Base-by-base conservation (phyloP, 2,888 invertebrate species). In the Omphaloscelis lunosa region DNA sequence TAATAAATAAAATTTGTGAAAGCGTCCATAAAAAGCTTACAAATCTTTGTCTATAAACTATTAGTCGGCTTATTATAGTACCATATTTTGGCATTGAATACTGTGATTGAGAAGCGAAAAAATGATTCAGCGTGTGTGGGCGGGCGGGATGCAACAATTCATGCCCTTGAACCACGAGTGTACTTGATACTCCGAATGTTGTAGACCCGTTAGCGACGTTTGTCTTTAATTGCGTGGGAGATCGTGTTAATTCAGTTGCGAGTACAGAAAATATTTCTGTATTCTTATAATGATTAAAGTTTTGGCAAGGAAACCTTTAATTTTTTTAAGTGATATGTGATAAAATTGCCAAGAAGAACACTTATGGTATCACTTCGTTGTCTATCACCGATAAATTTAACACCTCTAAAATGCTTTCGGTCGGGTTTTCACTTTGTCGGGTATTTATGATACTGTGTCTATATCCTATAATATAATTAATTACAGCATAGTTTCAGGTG, bases 81-180 rank as follows among this genome's bases (percentile, higher is more conserved):
- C 88, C 82, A 89, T 89, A 89, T 91, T 94, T 93, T 94, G 94
- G 92, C 93, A 93, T 89, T 89, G 89, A 89, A 82, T 86, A 88
- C 82, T 86, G 89, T 92, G 91, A 92, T 93, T 94, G 93, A 91
- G 91, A 91, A 91, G 89, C 89, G 87, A 93, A 92, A 90, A 89
- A 88, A 90, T 95, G 95, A 96, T 90, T 96, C 95, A 96, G 83
- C 77, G 70, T 41, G 89, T 83, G 96, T 96, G 91, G 96, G 96
- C 88, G 92, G 95, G 92, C 88, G 93, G 89, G 93, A 94, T 96
- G 96, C 95, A 95, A 91, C 92, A 91, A 91, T 92, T 91, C 84
- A 90, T 89, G 92, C 88, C 94, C 94, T 94, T 95, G 95, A 95
- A 95, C 96, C 93, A 91, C 89, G 90, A 91, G 91, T 83, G 84